Evolutionary conservation across 2,113 vertebrate genomes (phyloP).

Genomic region (Elachura formosa): DNA sequence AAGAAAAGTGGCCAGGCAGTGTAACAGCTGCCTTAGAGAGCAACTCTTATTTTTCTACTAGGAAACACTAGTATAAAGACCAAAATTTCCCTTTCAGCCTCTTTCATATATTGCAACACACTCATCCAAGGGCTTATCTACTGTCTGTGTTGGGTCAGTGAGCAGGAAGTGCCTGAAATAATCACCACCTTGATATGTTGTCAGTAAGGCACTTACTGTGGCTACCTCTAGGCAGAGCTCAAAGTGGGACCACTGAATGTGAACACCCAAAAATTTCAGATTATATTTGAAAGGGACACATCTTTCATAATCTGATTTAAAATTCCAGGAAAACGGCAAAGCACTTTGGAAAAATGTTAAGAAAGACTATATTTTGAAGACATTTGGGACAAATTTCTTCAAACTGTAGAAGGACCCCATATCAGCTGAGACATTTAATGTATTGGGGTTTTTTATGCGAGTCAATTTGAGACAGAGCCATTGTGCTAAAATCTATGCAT

Average conservation of each 20-base stretch:
- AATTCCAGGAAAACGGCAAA: background rate
- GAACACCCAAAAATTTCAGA: background rate
- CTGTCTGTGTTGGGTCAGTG: background rate
- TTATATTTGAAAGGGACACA: background rate
- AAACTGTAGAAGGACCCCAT: background rate
- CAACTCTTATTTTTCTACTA: background rate
- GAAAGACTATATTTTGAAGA: background rate
- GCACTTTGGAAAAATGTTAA: background rate
- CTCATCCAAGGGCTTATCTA: background rate
- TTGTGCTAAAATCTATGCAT: background rate
- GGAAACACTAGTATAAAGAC: background rate
- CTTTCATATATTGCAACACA: background rate
- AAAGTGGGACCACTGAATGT: background rate
- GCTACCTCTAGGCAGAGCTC: background rate
- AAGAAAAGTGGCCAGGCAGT: background rate
- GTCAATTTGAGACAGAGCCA: background rate
- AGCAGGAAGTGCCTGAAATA: background rate
- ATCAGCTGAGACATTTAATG: background rate
- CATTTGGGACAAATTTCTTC: background rate
- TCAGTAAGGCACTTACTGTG: background rate
- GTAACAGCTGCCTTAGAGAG: background rate
- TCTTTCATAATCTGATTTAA: background rate
- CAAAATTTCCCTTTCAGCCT: background rate
- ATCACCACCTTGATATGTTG: background rate
- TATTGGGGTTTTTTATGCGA: background rate